These are phyloP conservation scores for Eupithecia subfuscata DNA, from an alignment of 2,888 invertebrate genomes.

Conservation along the genomic window DNA sequence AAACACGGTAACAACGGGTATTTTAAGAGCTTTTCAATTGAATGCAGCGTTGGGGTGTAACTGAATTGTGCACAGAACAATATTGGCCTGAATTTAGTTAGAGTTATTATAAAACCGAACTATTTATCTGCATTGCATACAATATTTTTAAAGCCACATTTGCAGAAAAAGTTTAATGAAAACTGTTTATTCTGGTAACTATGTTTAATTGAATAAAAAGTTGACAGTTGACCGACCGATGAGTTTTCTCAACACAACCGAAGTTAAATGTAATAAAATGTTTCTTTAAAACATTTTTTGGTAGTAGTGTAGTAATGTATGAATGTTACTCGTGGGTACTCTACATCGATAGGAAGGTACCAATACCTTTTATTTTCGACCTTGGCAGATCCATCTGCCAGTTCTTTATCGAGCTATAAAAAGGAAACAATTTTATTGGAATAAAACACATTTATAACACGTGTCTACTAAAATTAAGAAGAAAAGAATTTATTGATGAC, in stretches of 20 bases:
- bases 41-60: neutral
- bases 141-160: neutral
- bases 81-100: neutral
- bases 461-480: constrained; percentile 21
- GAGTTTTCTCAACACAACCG: neutral
- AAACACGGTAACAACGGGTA: neutral
- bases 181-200: neutral
- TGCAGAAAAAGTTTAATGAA: neutral
- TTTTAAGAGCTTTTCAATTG: neutral
- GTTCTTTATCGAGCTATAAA: constrained; percentile 32
- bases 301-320: too few relatives aligned
- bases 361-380: constrained; percentile 25
- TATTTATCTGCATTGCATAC: neutral
- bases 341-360: neutral
- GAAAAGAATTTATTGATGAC: neutral
- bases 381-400: constrained; percentile 30
- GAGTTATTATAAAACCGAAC: neutral
- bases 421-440: constrained; percentile 25
- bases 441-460: constrained; percentile 29
- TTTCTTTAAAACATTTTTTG: too few relatives aligned
- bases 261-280: neutral
- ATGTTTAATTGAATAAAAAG: neutral
- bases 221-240: neutral
- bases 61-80: neutral
- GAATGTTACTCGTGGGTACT: neutral